Conservation (phyloP, 1,140 invertebrate genomes). For the Bradynema listronoti region DNA sequence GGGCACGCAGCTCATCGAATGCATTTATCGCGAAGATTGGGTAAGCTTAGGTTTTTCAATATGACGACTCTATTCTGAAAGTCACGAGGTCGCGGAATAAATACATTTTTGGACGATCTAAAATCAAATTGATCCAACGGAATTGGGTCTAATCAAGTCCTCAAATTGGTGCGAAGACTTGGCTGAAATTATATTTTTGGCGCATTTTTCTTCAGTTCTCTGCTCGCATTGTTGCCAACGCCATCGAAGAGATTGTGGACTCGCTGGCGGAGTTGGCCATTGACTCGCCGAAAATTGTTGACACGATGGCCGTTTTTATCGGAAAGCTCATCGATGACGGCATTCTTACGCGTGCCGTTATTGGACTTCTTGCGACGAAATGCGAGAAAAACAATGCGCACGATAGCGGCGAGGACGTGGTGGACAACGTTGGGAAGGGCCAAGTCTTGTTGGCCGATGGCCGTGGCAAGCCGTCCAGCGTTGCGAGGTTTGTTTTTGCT, state of each 20-base stretch:
- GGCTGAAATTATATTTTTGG: too few species aligned
- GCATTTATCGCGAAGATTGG: conserved; percentile 16
- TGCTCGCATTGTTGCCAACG: conserved; percentile 3
- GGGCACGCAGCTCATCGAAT: conserved; percentile 11
- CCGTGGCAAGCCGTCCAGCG: too few species aligned
- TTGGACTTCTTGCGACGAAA: conserved; percentile 9
- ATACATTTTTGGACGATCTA: too few species aligned
- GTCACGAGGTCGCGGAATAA: too few species aligned
- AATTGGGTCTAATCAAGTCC: too few species aligned
- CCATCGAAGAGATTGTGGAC: conserved; percentile 30
- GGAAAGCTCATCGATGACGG: conserved; percentile 25
- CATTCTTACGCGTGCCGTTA: neutral
- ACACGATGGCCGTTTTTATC: conserved; percentile 27
- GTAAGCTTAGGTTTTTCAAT: conserved; percentile 4
- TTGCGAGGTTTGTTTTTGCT: conserved; percentile 11
- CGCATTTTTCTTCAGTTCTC: conserved; percentile 18
- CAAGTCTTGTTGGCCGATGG: too few species aligned
- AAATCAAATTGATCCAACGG: too few species aligned
- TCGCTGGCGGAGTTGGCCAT: conserved; percentile 22
- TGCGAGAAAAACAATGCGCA: conserved; percentile 10
- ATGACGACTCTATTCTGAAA: too few species aligned
- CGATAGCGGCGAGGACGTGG: neutral
- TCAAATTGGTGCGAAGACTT: too few species aligned
- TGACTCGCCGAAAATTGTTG: conserved; percentile 23
- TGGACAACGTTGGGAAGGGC: neutral